Evolutionary conservation across 2,797 vertebrate genomes (phyloP).

Genomic region (Botia almorhae): DNA sequence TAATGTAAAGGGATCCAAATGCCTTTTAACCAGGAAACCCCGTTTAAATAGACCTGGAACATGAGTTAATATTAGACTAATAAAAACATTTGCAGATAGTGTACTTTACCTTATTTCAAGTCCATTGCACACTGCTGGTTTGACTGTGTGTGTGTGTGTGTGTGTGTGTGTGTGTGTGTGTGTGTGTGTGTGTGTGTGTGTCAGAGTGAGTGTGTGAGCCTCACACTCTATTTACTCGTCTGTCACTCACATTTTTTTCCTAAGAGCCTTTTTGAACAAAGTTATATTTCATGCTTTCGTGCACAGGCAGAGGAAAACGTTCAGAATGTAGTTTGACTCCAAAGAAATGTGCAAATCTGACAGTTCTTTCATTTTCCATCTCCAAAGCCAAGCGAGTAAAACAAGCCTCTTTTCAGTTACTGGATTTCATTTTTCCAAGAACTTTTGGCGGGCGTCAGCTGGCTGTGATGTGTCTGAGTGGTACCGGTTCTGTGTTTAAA

Average conservation of each 20-base stretch:
- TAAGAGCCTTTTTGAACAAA: constrained; percentile 43
- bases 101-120: neutral
- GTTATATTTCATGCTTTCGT: constrained; percentile 27
- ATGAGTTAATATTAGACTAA: neutral
- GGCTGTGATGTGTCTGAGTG: constrained; percentile 22
- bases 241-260: neutral
- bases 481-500: constrained; percentile 3
- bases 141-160: too few species aligned
- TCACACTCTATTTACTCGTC: constrained; percentile 18
- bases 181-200: neutral
- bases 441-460: neutral
- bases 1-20: neutral
- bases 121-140: neutral
- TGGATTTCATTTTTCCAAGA: constrained; percentile 58
- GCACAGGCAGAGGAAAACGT: constrained; percentile 29
- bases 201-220: neutral
- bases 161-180: neutral
- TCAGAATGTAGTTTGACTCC: constrained; percentile 20
- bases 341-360: constrained; percentile 32
- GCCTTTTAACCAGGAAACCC: neutral
- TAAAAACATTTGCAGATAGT: neutral
- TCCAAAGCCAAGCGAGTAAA: constrained; percentile 47
- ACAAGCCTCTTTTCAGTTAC: constrained; percentile 59
- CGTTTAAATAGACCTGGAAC: neutral
- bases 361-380: constrained; percentile 43